Evolutionary conservation across 1,140 invertebrate genomes (phyloP).

Genomic region (Laupala kohalensis): DNA sequence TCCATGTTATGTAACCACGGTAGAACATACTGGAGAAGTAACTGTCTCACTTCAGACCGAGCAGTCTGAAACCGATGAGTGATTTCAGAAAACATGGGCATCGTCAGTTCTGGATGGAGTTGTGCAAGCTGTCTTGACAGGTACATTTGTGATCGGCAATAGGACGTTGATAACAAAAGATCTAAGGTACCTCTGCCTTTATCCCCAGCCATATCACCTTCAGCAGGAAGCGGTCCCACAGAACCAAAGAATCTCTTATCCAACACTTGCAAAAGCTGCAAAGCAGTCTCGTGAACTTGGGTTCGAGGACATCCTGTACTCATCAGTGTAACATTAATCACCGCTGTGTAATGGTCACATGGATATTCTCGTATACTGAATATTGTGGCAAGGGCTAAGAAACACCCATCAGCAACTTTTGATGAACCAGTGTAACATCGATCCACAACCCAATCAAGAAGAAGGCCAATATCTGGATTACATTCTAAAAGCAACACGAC

Average conservation of each 20-base stretch:
- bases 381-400: constrained; percentile 85
- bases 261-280: constrained; percentile 85
- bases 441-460: constrained; percentile 95
- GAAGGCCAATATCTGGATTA: constrained; percentile 83
- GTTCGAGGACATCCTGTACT: constrained; percentile 87
- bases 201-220: constrained; percentile 35
- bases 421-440: constrained; percentile 86
- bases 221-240: constrained; percentile 51
- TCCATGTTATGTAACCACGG: constrained; percentile 99
- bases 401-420: constrained; percentile 88
- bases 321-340: constrained; percentile 93
- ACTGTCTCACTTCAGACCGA: constrained; percentile 71
- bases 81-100: constrained; percentile 99
- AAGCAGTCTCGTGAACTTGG: constrained; percentile 80
- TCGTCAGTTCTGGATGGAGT: constrained; percentile 90
- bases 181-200: constrained; percentile 52
- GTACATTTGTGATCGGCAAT: constrained; percentile 83
- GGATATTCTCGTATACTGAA: constrained; percentile 97
- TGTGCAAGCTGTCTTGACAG: constrained; percentile 83
- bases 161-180: constrained; percentile 68
- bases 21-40: constrained; percentile 80
- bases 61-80: constrained; percentile 94
- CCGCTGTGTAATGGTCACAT: constrained; percentile 94
- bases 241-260: constrained; percentile 91
- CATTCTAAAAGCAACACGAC: constrained; percentile 87